Percentiles rank a stretch among this genome's conserved stretches.
phyloP scores from a whole-genome alignment of 2,113 vertebrate genomes.

The Microcebus tavaratra region DNA sequence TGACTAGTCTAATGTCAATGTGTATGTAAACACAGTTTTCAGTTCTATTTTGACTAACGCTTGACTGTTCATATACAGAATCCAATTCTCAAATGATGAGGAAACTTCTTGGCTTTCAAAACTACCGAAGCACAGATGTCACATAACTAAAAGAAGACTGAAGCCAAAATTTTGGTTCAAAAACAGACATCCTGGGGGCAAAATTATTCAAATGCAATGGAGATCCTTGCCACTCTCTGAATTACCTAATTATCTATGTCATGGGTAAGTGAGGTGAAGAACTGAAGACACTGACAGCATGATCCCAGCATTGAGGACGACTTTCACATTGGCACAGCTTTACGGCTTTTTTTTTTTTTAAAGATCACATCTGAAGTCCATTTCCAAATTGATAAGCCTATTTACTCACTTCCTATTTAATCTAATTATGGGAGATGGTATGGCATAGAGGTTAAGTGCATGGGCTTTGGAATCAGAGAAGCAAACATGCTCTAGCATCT shows the following conservation, averaged over 20 bases:
- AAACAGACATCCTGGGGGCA: slow-evolving; percentile 15
- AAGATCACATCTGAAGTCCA: slow-evolving; percentile 37
- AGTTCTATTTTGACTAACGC: slow-evolving; percentile 60
- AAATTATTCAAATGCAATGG: background rate
- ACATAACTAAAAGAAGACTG: slow-evolving; percentile 23
- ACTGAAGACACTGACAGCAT: background rate
- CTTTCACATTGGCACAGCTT: background rate
- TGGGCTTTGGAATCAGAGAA: background rate
- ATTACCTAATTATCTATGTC: slow-evolving; percentile 10
- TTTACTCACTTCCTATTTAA: slow-evolving; percentile 31
- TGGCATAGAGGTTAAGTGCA: background rate
- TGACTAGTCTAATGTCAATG: background rate
- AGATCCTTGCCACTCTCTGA: background rate
- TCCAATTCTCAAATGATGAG: slow-evolving; percentile 59
- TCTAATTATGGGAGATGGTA: background rate
- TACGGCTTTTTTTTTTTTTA: background rate
- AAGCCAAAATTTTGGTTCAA: slow-evolving; percentile 50
- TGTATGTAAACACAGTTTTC: slow-evolving; percentile 40
- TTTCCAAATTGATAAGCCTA: slow-evolving; percentile 45
- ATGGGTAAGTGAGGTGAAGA: background rate
- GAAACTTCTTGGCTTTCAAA: slow-evolving; percentile 64
- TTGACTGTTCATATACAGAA: slow-evolving; percentile 53
- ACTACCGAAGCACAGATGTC: slow-evolving; percentile 59
- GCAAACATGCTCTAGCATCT: background rate
- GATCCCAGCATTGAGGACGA: background rate